phyloP scores from a whole-genome alignment of 2,888 invertebrate genomes.

The Incurvaria masculella region DNA sequence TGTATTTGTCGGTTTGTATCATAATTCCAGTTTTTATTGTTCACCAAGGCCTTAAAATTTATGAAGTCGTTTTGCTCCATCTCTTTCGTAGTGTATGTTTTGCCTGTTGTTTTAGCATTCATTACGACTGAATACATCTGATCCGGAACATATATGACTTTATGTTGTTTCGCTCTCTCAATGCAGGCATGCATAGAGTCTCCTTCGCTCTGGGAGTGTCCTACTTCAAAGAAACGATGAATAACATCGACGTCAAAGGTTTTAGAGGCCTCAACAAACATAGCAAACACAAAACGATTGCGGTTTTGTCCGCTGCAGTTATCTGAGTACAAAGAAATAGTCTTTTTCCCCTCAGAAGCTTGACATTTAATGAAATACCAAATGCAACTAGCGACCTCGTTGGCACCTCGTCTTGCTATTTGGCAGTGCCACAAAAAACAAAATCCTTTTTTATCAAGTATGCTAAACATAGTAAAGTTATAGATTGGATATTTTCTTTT shows the following conservation, averaged over 20 bases:
- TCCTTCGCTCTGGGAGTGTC: conserved; percentile 3
- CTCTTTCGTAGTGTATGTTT: conserved; percentile 7
- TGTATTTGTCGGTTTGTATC: too few species aligned
- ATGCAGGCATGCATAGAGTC: conserved; percentile 4
- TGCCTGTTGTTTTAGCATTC: neutral
- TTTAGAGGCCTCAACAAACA: conserved; percentile 6
- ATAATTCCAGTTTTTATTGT: neutral
- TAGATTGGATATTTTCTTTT: conserved; percentile 16
- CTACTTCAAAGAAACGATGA: neutral
- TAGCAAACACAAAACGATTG: conserved; percentile 9
- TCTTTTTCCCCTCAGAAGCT: neutral
- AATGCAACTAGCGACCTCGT: conserved; percentile 16
- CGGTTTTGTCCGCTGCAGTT: conserved; percentile 10
- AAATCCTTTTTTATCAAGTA: conserved; percentile 10
- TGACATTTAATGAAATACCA: conserved; percentile 8
- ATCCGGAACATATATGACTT: neutral
- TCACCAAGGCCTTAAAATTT: conserved; percentile 6
- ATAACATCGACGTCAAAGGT: neutral
- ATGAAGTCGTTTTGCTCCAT: conserved; percentile 8
- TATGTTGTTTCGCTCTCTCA: neutral
- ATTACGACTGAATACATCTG: too few species aligned
- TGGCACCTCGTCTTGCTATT: conserved; percentile 15
- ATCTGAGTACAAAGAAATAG: conserved; percentile 9
- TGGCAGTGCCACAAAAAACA: conserved; percentile 17
- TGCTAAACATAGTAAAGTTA: conserved; percentile 18